Conservation (phyloP, 2,888 invertebrate genomes). For the Ctenicera cuprea region DNA sequence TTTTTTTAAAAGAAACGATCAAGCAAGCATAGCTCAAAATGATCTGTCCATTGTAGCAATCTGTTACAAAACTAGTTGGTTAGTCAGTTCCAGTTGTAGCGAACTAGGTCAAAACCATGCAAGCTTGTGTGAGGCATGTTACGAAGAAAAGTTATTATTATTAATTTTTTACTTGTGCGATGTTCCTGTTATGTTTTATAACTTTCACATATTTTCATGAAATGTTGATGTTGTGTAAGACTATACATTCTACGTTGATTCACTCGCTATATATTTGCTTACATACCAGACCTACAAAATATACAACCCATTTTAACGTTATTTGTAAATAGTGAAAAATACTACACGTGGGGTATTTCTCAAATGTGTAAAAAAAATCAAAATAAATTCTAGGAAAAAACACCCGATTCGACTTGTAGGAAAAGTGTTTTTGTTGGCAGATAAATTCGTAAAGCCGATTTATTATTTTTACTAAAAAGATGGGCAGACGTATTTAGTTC, state of each 20-base stretch:
- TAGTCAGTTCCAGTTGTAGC: neutral
- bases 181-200: neutral
- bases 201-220: conserved; percentile 3
- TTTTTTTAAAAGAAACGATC: neutral
- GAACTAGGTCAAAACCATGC: conserved; percentile 1
- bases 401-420: too few species aligned
- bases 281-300: too few species aligned
- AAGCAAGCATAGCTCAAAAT: neutral
- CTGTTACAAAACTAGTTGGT: neutral
- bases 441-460: too few species aligned
- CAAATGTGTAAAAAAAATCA: too few species aligned
- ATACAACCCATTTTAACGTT: too few species aligned
- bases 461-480: too few species aligned
- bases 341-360: too few species aligned
- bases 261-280: neutral
- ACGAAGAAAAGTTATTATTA: conserved; percentile 3
- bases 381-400: too few species aligned
- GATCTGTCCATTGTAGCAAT: neutral
- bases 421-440: too few species aligned
- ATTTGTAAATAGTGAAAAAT: too few species aligned
- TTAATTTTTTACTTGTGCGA: neutral
- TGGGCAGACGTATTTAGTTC: too few species aligned
- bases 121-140: neutral
- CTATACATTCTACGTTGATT: neutral
- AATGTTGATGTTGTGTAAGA: neutral